Conservation (phyloP, 2,113 vertebrate genomes). For the Forbesichthys agassizii region DNA sequence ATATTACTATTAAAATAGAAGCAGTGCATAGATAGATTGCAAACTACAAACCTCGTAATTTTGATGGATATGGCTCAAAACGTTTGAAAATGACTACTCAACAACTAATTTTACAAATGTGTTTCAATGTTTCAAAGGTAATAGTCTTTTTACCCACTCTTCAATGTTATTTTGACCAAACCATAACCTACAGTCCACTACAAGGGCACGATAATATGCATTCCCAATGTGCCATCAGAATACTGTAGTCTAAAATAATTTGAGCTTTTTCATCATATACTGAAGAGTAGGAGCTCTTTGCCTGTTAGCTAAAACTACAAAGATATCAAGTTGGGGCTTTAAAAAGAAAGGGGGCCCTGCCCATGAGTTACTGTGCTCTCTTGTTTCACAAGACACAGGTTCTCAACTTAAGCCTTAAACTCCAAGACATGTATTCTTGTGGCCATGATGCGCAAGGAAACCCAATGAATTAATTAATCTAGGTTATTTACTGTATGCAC, state of each 20-base stretch:
- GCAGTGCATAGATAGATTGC: too few relatives aligned
- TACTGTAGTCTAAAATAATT: slow-evolving; percentile 22
- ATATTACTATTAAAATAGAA: too few relatives aligned
- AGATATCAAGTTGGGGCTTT: slow-evolving; percentile 48
- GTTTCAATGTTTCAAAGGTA: slow-evolving; percentile 5
- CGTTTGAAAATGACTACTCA: too few relatives aligned
- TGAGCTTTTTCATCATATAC: slow-evolving; percentile 42
- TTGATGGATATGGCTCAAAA: too few relatives aligned
- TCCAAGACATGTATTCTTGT: slow-evolving; percentile 17
- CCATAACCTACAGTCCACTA: too few relatives aligned
- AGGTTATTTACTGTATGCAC: slow-evolving; percentile 8
- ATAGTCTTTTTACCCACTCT: slow-evolving; percentile 4
- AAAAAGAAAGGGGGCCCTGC: slow-evolving; percentile 27
- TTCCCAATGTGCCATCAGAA: too few relatives aligned
- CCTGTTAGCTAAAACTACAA: slow-evolving; percentile 38
- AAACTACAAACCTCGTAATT: too few relatives aligned
- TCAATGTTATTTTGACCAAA: slow-evolving; percentile 15
- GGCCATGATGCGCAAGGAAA: background rate
- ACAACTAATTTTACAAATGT: slow-evolving; percentile 5
- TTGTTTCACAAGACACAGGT: slow-evolving; percentile 41
- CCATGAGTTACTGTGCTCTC: slow-evolving; percentile 44
- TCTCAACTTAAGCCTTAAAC: slow-evolving; percentile 31
- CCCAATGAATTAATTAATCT: slow-evolving; percentile 12
- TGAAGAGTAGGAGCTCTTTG: slow-evolving; percentile 32
- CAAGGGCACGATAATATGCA: slow-evolving; percentile 12